Percentiles rank a stretch among this genome's conserved stretches.
Evolutionary conservation across 1,140 invertebrate genomes (phyloP).

Genomic region (Drosophila ogumai): DNA sequence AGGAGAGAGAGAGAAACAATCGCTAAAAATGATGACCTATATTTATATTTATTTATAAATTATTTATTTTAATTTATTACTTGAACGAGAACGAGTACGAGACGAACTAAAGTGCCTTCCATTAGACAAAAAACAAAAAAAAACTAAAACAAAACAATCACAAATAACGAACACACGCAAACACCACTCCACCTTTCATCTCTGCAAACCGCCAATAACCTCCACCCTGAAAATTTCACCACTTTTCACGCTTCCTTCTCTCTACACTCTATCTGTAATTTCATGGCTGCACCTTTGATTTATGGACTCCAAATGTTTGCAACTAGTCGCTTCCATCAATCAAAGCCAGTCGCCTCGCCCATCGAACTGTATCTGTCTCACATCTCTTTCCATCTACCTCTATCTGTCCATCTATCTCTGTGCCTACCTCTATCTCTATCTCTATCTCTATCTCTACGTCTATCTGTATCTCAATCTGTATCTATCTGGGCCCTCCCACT

Average conservation of each 20-base stretch:
- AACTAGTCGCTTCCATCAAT: constrained; percentile 80
- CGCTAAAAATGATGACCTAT: constrained; percentile 77
- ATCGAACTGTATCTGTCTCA: constrained; percentile 56
- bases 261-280: constrained; percentile 43
- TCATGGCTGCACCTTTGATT: constrained; percentile 68
- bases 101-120: constrained; percentile 74
- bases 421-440: constrained; percentile 20
- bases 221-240: constrained; percentile 42
- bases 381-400: constrained; percentile 41
- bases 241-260: constrained; percentile 37
- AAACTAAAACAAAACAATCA: constrained; percentile 41
- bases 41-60: constrained; percentile 83
- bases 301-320: constrained; percentile 70
- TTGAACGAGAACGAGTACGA: constrained; percentile 78
- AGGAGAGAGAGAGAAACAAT: constrained; percentile 70
- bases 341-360: constrained; percentile 55
- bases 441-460: constrained; percentile 39
- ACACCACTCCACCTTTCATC: constrained; percentile 64
- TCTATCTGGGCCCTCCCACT: constrained; percentile 65
- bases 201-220: constrained; percentile 36
- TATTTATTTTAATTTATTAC: constrained; percentile 84
- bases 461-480: constrained; percentile 38
- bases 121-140: constrained; percentile 49
- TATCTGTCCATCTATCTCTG: constrained; percentile 36
- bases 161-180: constrained; percentile 45